Base-by-base conservation (phyloP, 2,888 invertebrate genomes). In the Cosmopolites sordidus region DNA sequence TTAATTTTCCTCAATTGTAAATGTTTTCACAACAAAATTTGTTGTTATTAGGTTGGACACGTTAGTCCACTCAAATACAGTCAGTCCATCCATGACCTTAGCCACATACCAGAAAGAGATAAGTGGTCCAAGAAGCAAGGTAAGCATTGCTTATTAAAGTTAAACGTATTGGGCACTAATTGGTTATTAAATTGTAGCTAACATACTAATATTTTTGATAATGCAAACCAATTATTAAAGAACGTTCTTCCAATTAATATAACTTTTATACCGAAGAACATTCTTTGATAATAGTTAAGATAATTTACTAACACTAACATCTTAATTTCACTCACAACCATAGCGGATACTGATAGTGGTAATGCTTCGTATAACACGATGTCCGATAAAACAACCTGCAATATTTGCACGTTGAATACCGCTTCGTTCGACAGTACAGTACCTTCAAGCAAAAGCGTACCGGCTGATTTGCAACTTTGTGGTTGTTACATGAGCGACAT, bases 21-120 rank as follows among this genome's bases (percentile, higher is more conserved):
- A 9, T n/a, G n/a, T n/a, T n/a, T n/a, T n/a, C n/a, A 5, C 4
- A 41, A 41, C 2, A 6, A 43, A 42, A 29, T 43, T 43, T 51
- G 39, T 45, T 48, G 22, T 48, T 64, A 66, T 50, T 68, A 88
- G 88, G 86, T 88, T 64, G 87, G 88, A 52, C 85, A 85, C 72
- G 80, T 86, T 57, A 88, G 89, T 37, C 87, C 83, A 58, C 75
- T 93, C 55, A 89, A 89, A 68, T 83, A 87, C 64, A 92, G 91
- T 70, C 91, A 92, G 71, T 92, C 91, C 54, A 91, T 90, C 56
- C 87, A 87, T 60, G 92, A 92, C 69, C 78, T 92, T 17, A 90
- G 89, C 61, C 84, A 88, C 69, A 82, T 80, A 51, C 79, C 80
- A 6, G 80, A 80, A 64, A 77, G 75, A 58, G 76, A 78, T 60